phyloP scores from a whole-genome alignment of 1,140 invertebrate species.

The Potamilus streckersoni region DNA sequence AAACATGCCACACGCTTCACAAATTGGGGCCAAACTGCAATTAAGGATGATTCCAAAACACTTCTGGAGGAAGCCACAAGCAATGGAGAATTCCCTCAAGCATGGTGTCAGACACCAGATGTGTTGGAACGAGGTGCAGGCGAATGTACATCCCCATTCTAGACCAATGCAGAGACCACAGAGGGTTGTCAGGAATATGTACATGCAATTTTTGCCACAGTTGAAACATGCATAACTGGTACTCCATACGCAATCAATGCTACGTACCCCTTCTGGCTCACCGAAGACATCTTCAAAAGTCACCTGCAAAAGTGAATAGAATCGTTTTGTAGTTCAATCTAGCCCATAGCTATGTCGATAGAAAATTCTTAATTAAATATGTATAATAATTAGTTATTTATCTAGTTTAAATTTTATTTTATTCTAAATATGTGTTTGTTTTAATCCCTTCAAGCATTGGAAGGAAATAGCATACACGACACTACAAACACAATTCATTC shows the following conservation, averaged over 20 bases:
- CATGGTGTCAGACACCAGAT: constrained; percentile 65
- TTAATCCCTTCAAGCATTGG: no score
- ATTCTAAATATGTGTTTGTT: no score
- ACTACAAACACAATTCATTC: no score
- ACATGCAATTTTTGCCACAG: constrained; percentile 77
- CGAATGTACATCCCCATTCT: constrained; percentile 78
- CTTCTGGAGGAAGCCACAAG: constrained; percentile 73
- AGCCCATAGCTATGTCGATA: no score
- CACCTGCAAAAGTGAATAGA: neutral
- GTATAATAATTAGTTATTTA: no score
- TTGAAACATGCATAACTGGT: constrained; percentile 77
- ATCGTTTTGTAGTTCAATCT: no score
- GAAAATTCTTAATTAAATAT: no score
- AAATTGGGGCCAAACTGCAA: constrained; percentile 74
- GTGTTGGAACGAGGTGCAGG: constrained; percentile 76
- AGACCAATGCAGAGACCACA: constrained; percentile 77
- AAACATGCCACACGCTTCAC: constrained; percentile 74
- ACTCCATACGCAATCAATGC: constrained; percentile 81
- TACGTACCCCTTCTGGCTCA: constrained; percentile 79
- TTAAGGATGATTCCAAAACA: constrained; percentile 72
- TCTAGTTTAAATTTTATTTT: no score
- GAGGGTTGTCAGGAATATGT: constrained; percentile 78
- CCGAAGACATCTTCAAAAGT: constrained; percentile 81
- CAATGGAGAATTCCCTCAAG: constrained; percentile 68
- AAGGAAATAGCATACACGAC: no score